A percentile compares a stretch with the other conserved stretches of the same genome.
Evolutionary conservation across 2,888 invertebrate genomes (phyloP).

Genomic region (Acholoe squamosa): DNA sequence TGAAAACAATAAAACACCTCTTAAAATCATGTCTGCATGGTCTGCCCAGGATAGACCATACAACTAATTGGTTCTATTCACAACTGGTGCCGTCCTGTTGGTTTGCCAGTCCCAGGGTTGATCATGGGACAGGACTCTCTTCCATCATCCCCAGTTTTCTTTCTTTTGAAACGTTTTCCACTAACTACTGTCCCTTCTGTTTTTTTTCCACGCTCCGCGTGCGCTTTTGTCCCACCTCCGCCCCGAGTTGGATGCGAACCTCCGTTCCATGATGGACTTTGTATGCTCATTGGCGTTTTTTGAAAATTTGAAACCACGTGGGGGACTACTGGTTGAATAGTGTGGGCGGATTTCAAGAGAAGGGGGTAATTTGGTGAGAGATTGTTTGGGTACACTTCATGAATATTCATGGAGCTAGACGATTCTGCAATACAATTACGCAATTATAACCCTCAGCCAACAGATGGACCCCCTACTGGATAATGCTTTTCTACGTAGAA

Average conservation of each 20-base stretch:
- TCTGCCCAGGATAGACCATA: neutral
- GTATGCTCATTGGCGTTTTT: neutral
- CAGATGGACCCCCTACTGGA: too few relatives aligned
- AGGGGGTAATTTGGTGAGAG: neutral
- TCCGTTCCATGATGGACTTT: neutral
- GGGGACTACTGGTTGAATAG: neutral
- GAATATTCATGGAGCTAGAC: neutral
- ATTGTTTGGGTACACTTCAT: neutral
- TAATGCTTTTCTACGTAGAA: too few relatives aligned
- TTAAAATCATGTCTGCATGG: neutral
- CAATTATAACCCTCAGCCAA: neutral
- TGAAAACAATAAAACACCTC: slow-evolving; percentile 44
- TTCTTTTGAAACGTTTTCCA: neutral
- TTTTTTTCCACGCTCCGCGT: slow-evolving; percentile 5
- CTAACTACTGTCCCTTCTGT: neutral
- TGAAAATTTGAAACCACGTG: neutral
- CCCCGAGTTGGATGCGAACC: neutral
- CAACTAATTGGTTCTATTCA: neutral
- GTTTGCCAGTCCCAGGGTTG: neutral
- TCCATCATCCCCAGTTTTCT: neutral
- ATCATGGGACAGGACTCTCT: neutral
- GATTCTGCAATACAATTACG: slow-evolving; percentile 20
- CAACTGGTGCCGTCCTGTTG: neutral
- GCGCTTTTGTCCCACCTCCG: neutral
- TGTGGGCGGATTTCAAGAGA: neutral